phyloP scores from a whole-genome alignment of 1,140 invertebrate species.

The Sarcophaga bullata region DNA sequence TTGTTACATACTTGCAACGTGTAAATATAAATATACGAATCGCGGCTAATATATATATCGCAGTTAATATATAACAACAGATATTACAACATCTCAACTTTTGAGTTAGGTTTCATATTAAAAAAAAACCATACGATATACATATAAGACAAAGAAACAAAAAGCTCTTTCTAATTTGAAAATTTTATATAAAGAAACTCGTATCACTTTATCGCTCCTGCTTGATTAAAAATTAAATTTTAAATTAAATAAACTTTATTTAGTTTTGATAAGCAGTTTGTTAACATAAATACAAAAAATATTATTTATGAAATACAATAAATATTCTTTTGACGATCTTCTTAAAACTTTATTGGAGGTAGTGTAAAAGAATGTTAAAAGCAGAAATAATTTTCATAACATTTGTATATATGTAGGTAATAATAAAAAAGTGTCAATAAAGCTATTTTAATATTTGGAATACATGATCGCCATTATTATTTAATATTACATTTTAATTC shows the following conservation, averaged over 20 bases:
- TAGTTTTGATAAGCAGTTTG: background rate
- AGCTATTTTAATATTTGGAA: slow-evolving; percentile 18
- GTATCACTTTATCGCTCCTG: too few species aligned
- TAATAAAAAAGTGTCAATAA: background rate
- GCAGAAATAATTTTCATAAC: background rate
- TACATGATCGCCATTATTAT: slow-evolving; percentile 28
- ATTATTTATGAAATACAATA: background rate
- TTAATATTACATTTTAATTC: background rate
- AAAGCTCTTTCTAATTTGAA: too few species aligned
- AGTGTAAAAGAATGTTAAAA: background rate
- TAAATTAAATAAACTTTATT: background rate
- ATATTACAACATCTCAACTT: too few species aligned
- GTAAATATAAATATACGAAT: too few species aligned
- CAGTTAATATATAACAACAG: too few species aligned
- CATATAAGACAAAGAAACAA: too few species aligned
- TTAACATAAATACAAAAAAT: background rate
- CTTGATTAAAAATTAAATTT: too few species aligned
- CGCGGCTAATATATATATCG: too few species aligned
- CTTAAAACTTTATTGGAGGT: background rate
- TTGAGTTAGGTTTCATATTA: too few species aligned
- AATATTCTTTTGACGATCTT: background rate
- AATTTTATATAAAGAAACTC: too few species aligned
- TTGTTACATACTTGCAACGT: too few species aligned
- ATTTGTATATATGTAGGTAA: slow-evolving; percentile 9
- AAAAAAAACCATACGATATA: too few species aligned